A percentile compares a stretch with the other conserved stretches of the same genome.
phyloP scores from a whole-genome alignment of 2,113 vertebrate species.

The Cichladusa arquata region DNA sequence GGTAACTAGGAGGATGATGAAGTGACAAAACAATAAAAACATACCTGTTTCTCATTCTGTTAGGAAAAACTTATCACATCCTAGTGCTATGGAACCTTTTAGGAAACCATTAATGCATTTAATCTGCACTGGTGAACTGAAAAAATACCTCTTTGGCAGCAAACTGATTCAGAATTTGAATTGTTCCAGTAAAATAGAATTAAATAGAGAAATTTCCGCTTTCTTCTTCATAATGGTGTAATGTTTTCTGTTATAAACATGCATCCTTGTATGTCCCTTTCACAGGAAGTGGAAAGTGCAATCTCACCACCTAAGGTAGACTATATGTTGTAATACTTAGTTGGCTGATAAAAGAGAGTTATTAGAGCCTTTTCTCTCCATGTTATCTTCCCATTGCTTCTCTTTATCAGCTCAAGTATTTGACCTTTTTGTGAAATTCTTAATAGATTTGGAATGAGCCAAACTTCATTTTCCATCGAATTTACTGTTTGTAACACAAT shows the following conservation, averaged over 20 bases:
- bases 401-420: not conserved
- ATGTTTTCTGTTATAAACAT: not conserved
- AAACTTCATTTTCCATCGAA: not conserved
- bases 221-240: not conserved
- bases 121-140: not conserved
- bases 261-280: not conserved
- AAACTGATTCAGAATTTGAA: not conserved
- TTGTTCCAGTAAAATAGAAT: not conserved
- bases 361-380: not conserved
- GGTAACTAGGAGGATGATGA: not conserved
- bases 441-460: not conserved
- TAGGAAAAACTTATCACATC: not conserved
- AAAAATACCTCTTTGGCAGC: not conserved
- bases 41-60: not conserved
- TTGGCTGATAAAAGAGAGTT: not conserved
- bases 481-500: not conserved
- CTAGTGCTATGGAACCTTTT: not conserved
- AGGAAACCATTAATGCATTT: not conserved
- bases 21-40: not conserved
- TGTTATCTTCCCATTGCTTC: not conserved
- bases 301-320: not conserved
- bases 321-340: not conserved
- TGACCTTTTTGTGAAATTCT: not conserved
- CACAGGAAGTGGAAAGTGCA: not conserved
- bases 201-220: not conserved